These are phyloP conservation scores for Phalangium opilio DNA, from an alignment of 2,888 invertebrate genomes.

Conservation along the genomic window DNA sequence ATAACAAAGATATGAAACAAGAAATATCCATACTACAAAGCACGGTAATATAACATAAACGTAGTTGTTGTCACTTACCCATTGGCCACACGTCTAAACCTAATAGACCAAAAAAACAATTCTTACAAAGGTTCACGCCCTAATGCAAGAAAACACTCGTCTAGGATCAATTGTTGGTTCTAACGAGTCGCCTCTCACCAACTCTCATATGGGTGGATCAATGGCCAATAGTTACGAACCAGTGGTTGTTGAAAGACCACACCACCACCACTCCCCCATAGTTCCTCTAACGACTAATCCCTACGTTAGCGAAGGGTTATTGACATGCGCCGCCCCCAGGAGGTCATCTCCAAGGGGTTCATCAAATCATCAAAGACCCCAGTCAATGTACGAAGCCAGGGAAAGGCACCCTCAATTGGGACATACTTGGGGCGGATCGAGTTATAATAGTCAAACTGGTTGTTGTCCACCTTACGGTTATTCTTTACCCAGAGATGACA, in stretches of 20 bases:
- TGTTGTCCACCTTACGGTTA: not conserved
- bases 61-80: too few species aligned
- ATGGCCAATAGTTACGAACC: slow-evolving; percentile 6
- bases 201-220: not conserved
- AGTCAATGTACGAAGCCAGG: slow-evolving; percentile 31
- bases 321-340: too few species aligned
- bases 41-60: slow-evolving; percentile 24
- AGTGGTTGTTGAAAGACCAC: not conserved
- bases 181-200: not conserved
- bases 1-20: slow-evolving; percentile 31
- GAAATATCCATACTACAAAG: slow-evolving; percentile 30
- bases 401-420: slow-evolving; percentile 21
- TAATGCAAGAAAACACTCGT: slow-evolving; percentile 64
- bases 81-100: too few species aligned
- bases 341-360: too few species aligned
- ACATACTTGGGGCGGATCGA: not conserved
- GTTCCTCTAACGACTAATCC: too few species aligned
- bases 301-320: too few species aligned
- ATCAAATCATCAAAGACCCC: slow-evolving; percentile 24
- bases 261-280: too few species aligned
- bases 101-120: too few species aligned
- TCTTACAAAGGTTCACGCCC: slow-evolving; percentile 51
- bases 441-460: not conserved
- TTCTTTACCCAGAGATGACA: slow-evolving; percentile 6
- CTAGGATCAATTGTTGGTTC: slow-evolving; percentile 42